phyloP scores from a whole-genome alignment of 2,888 invertebrate species.

The Watsonalla cultraria region DNA sequence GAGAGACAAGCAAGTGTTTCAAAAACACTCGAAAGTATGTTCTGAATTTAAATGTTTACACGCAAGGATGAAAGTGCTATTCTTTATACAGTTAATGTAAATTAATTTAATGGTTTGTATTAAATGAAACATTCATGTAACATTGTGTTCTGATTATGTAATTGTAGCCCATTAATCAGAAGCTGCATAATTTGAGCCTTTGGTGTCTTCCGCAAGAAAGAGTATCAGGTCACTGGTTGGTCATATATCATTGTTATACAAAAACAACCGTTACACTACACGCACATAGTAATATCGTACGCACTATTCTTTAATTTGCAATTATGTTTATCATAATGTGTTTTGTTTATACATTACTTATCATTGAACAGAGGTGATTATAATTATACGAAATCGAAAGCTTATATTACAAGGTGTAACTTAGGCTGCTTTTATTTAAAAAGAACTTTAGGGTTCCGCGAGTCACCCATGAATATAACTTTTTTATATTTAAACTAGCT shows the following conservation, averaged over 20 bases:
- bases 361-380: no score
- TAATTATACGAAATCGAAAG: no score
- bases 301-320: no score
- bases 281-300: neutral
- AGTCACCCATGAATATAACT: no score
- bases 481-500: no score
- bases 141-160: neutral
- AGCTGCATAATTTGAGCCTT: neutral
- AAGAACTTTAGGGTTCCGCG: no score
- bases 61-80: slow-evolving; percentile 7
- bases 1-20: no score
- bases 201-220: neutral
- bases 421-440: no score
- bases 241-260: neutral
- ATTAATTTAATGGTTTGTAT: slow-evolving; percentile 17
- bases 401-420: no score
- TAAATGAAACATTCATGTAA: slow-evolving; percentile 18
- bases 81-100: slow-evolving; percentile 19
- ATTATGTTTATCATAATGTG: no score
- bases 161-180: neutral
- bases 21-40: no score
- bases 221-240: neutral
- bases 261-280: neutral
- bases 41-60: neutral
- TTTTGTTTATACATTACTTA: no score